Evolutionary conservation across 2,797 vertebrate genomes (phyloP), one percentile per base, ranked within the genome.

Genomic region (Ceryle rudis): DNA sequence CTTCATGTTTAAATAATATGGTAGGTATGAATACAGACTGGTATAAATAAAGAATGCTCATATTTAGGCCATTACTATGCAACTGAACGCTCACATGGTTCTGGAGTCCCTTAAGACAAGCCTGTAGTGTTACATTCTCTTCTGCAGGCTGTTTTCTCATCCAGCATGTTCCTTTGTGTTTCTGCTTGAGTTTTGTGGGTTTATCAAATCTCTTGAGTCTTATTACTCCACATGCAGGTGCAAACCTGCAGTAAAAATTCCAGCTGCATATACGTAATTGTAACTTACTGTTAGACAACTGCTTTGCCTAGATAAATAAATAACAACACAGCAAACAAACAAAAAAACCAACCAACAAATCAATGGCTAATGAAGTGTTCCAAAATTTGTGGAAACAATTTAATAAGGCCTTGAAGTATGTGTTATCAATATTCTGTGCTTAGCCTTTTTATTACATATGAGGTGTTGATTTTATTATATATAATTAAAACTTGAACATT

Each of bases 201-300:
- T 95, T 95, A 94, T 62, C 70, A 88, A 86, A 89, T 77, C 86
- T 96, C 78, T 55, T 62, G 90, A 19, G 80, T 54, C 71, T 91
- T 94, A 70, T 91, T 91, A 78, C 70, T 69, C 77, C 90, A 62
- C 25, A 25, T 77, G 86, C 94, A 93, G 72, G 82, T 94, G 91
- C 70, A 94, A 94, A 86, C 73, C 88, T 17, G 62, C 55, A 84
- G 70, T 46, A 90, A 95, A 94, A 44, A 71, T 88, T 94, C 90
- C 96, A 94, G 80, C 64, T 95, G 94, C 51, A 25, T 75, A 49
- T 42, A 69, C 16, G 82, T 69, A 65, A 90, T 81, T 46, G 35
- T 90, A 74, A 75, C 25, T 74, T 86, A 49, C 29, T 74, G 12
- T n/a, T 91, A 87, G 84, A 69, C 29, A 79, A 47, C 23, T 55